Evolutionary conservation across 2,888 invertebrate genomes (phyloP), one percentile per base, ranked within the genome.

Genomic region (Ochropleura leucogaster): DNA sequence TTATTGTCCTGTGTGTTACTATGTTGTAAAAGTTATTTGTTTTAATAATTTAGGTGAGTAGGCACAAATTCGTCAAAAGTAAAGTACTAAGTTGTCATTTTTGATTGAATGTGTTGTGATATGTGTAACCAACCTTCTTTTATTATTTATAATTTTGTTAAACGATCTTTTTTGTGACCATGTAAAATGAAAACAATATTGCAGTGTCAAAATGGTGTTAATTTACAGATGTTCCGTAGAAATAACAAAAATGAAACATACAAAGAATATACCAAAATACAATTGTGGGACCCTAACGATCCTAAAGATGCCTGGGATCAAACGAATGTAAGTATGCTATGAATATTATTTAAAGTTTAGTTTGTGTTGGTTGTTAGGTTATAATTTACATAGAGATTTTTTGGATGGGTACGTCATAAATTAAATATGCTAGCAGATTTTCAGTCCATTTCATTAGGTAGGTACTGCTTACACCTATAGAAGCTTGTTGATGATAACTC

Each of bases 201-300:
- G 60, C 74, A 80, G 82, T 87, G 85, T 85, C 87, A 87, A 85
- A 83, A 82, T 85, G 71, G 80, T 87, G 85, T 84, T 79, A 55
- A 72, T 82, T 88, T 86, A 83, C 89, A 91, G 88, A 95, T 95
- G 95, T 92, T 92, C 85, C 95, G 95, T 76, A 91, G 95, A 85
- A 94, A 88, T 86, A 85, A 88, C 69, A 91, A 89, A 86, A 92
- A 90, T 88, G 91, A 90, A 82, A 90, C 89, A 46, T 82, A 68
- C 83, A 88, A 89, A 68, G 92, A 92, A 81, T 94, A 94, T 70
- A 92, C 90, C 3, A 87, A 91, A 87, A 82, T 95, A 84, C 90
- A 91, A 62, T 68, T 95, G 65, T 94, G 91, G 92, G 92, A 93
- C 42, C 70, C 63, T 42, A 77, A 70, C 40, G 75, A 75, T 75